phyloP scores from a whole-genome alignment of 2,113 vertebrate genomes.

The Serilophus lunatus region DNA sequence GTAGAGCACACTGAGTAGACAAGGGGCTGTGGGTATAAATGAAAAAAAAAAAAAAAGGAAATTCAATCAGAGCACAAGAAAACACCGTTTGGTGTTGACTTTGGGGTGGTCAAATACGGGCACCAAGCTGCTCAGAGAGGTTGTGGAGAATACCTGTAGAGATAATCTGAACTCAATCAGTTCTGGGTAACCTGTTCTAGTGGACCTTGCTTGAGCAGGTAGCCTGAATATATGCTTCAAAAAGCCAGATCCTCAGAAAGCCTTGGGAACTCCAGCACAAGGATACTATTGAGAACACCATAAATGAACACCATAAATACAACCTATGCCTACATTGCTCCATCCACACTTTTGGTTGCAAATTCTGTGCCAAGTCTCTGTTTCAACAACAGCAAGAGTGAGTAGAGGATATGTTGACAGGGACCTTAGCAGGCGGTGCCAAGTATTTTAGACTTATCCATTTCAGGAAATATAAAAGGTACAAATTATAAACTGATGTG shows the following conservation, averaged over 20 bases:
- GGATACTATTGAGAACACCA: not conserved
- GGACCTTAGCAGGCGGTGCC: not conserved
- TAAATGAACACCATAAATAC: not conserved
- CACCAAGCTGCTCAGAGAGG: not conserved
- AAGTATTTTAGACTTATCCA: not conserved
- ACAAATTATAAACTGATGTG: not conserved
- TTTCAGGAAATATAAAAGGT: not conserved
- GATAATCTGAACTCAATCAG: not conserved
- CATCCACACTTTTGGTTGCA: not conserved
- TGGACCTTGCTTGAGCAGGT: not conserved
- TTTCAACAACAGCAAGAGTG: not conserved
- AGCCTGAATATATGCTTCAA: not conserved
- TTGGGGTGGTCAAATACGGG: not conserved
- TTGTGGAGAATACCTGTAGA: not conserved
- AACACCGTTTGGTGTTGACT: not conserved
- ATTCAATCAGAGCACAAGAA: not conserved
- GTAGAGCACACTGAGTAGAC: not conserved
- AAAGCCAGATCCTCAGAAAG: not conserved
- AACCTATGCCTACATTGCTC: not conserved
- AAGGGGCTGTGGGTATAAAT: not conserved
- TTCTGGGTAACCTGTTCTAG: not conserved
- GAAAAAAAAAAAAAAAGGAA: not conserved
- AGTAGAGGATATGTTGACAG: not conserved
- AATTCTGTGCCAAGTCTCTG: not conserved
- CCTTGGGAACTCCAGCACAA: not conserved